These are phyloP conservation scores for Microtus montanus DNA, from an alignment of 2,113 vertebrate genomes.

Conservation along the genomic window DNA sequence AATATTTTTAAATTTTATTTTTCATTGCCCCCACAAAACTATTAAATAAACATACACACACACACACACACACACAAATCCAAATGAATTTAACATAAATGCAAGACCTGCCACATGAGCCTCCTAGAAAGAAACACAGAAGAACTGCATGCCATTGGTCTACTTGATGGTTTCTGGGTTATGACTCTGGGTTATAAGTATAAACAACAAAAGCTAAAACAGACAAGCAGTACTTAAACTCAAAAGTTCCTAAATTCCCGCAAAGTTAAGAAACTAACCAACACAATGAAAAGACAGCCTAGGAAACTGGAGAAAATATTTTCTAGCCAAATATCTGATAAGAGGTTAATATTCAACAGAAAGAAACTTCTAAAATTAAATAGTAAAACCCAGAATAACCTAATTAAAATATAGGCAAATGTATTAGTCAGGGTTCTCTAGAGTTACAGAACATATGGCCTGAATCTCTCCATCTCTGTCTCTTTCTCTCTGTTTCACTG, in stretches of 20 bases:
- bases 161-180: background rate
- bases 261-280: slow-evolving; percentile 27
- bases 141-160: background rate
- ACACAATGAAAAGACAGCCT: background rate
- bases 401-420: background rate
- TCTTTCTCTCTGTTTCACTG: too few relatives aligned
- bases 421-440: background rate
- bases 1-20: slow-evolving; percentile 34
- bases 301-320: slow-evolving; percentile 45
- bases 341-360: background rate
- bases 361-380: slow-evolving; percentile 4
- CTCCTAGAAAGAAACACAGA: background rate
- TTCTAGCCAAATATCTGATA: slow-evolving; percentile 7
- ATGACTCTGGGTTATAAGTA: background rate
- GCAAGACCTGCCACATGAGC: background rate
- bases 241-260: slow-evolving; percentile 8
- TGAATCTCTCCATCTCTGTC: too few relatives aligned
- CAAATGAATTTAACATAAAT: slow-evolving; percentile 20
- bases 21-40: background rate
- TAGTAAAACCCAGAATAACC: background rate
- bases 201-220: slow-evolving; percentile 24
- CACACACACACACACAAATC: background rate
- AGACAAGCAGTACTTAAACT: background rate
- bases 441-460: background rate
- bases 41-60: background rate